Evolutionary conservation across 35 echinoderm and acorn worm species (phyloP).

Genomic region (Apostichopus japonicus): DNA sequence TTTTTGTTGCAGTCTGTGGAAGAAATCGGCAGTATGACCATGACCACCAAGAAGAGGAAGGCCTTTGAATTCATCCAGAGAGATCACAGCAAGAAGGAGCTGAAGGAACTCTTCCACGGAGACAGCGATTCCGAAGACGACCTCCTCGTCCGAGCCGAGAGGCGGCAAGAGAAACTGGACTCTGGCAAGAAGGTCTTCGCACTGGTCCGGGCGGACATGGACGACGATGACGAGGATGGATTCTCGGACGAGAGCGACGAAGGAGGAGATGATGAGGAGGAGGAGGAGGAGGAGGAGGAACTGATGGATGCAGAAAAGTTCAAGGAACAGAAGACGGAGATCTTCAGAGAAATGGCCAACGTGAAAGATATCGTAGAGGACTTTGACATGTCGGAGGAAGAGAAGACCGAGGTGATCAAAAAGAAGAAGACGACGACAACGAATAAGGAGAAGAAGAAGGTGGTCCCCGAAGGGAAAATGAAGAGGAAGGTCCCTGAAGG

Average conservation of each 20-base stretch:
- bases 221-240: conserved; percentile 50
- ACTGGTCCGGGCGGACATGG: not conserved
- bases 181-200: conserved; percentile 13
- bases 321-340: conserved; percentile 47
- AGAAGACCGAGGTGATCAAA: conserved; percentile 51
- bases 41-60: conserved; percentile 54
- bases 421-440: not conserved
- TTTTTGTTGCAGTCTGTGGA: not conserved
- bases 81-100: conserved; percentile 69
- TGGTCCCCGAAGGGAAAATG: too few relatives aligned
- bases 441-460: conserved; percentile 14
- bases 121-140: conserved; percentile 89
- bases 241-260: conserved; percentile 48
- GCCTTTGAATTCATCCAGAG: conserved; percentile 34
- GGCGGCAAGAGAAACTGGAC: conserved; percentile 58
- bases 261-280: conserved; percentile 39
- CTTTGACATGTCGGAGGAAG: conserved; percentile 78
- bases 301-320: conserved; percentile 51
- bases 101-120: conserved; percentile 76
- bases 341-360: conserved; percentile 23
- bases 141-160: conserved; percentile 65
- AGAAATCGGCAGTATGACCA: not conserved
- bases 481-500: too few relatives aligned
- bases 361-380: conserved; percentile 84
- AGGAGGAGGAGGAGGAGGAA: conserved; percentile 44